These are phyloP conservation scores for Bibio marci DNA, from an alignment of 2,888 invertebrate species.

Conservation along the genomic window DNA sequence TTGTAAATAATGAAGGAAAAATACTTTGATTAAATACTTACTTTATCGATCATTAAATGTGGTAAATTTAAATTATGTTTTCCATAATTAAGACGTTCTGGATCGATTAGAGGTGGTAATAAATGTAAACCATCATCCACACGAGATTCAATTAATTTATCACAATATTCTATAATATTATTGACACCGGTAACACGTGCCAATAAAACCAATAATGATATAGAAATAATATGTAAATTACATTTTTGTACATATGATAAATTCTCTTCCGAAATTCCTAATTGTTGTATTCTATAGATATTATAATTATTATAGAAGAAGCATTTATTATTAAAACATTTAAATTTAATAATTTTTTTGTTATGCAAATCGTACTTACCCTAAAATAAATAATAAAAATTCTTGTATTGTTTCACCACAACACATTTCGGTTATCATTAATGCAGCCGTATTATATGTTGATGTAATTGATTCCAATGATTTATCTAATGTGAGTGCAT, in stretches of 20 bases:
- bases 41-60: slow-evolving; percentile 55
- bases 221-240: slow-evolving; percentile 63
- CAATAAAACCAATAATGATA: slow-evolving; percentile 50
- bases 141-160: slow-evolving; percentile 36
- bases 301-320: too few species aligned
- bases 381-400: slow-evolving; percentile 67
- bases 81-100: slow-evolving; percentile 26
- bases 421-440: slow-evolving; percentile 79
- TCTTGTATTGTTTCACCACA: slow-evolving; percentile 80
- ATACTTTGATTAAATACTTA: too few species aligned
- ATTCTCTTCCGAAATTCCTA: slow-evolving; percentile 50
- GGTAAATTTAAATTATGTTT: slow-evolving; percentile 35
- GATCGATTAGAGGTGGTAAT: slow-evolving; percentile 50
- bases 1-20: too few species aligned
- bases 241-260: slow-evolving; percentile 58
- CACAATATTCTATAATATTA: slow-evolving; percentile 25
- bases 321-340: too few species aligned
- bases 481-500: slow-evolving; percentile 31
- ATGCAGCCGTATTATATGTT: slow-evolving; percentile 71
- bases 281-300: slow-evolving; percentile 55
- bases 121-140: slow-evolving; percentile 51
- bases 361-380: slow-evolving; percentile 44
- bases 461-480: slow-evolving; percentile 46
- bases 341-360: too few species aligned
- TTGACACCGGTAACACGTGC: slow-evolving; percentile 24